phyloP scores from a whole-genome alignment of 2,113 vertebrate species.

The Corythaixoides concolor region DNA sequence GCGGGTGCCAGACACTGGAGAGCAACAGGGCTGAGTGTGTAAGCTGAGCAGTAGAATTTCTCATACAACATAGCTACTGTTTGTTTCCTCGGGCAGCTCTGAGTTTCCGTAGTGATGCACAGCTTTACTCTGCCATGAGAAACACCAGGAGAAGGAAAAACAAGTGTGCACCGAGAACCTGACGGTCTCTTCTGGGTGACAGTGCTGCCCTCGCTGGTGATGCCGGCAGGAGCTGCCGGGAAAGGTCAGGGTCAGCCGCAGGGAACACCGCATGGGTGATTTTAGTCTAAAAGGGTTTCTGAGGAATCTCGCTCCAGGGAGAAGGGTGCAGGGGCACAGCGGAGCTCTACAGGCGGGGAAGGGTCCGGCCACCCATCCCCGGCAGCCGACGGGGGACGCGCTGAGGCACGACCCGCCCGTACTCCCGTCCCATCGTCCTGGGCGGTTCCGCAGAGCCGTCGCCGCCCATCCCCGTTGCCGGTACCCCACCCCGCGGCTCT shows the following conservation, averaged over 20 bases:
- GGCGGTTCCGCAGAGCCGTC: not conserved
- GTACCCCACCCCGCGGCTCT: not conserved
- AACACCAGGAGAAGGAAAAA: not conserved
- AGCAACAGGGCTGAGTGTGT: accelerated
- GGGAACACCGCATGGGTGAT: too few relatives aligned
- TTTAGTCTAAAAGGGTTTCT: too few relatives aligned
- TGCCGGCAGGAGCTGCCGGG: not conserved
- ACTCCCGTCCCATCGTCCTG: not conserved
- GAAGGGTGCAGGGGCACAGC: not conserved
- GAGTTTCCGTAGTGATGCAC: accelerated
- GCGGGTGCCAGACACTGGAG: not conserved
- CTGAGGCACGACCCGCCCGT: not conserved
- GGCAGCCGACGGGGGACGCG: not conserved
- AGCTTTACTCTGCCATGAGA: not conserved
- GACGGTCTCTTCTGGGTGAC: not conserved
- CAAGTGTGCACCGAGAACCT: not conserved
- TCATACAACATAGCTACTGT: accelerated
- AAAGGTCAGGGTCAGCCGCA: not conserved
- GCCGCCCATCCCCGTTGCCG: not conserved
- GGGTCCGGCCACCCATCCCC: not conserved
- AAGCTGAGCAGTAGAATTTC: accelerated
- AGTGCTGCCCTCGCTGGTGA: not conserved
- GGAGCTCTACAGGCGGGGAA: not conserved
- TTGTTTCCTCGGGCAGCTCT: accelerated
- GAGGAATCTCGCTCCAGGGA: not conserved